Conservation (phyloP, 2,888 invertebrate species). For the Pyrrhosoma nymphula region DNA sequence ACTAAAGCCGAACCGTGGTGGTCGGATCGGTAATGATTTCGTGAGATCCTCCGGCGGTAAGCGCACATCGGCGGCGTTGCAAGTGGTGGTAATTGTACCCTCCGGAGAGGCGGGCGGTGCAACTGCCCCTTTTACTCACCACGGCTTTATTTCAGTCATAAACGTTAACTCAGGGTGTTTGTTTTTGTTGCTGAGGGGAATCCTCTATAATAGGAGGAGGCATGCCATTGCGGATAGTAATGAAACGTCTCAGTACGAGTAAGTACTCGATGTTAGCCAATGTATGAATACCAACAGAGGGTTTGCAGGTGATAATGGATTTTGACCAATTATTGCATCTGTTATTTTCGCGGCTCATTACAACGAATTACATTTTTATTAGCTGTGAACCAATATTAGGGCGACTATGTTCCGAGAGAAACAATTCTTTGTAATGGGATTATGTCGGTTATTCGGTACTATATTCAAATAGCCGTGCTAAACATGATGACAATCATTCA, state of each 20-base stretch:
- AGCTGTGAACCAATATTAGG: too few species aligned
- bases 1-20: background rate
- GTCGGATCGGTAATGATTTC: background rate
- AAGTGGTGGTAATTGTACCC: background rate
- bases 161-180: background rate
- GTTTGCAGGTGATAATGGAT: too few species aligned
- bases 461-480: too few species aligned
- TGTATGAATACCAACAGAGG: too few species aligned
- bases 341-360: too few species aligned
- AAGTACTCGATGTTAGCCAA: too few species aligned
- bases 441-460: too few species aligned
- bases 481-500: too few species aligned
- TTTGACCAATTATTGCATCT: too few species aligned
- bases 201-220: background rate
- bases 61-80: background rate
- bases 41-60: background rate
- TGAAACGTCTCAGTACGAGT: background rate
- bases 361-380: too few species aligned
- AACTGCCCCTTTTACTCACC: background rate
- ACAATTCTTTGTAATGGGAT: too few species aligned
- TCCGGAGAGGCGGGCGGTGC: background rate
- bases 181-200: background rate
- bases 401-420: too few species aligned
- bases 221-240: background rate
- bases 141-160: slow-evolving; percentile 18